phyloP scores from a whole-genome alignment of 2,797 vertebrate genomes.

The Sebastes nivosus region DNA sequence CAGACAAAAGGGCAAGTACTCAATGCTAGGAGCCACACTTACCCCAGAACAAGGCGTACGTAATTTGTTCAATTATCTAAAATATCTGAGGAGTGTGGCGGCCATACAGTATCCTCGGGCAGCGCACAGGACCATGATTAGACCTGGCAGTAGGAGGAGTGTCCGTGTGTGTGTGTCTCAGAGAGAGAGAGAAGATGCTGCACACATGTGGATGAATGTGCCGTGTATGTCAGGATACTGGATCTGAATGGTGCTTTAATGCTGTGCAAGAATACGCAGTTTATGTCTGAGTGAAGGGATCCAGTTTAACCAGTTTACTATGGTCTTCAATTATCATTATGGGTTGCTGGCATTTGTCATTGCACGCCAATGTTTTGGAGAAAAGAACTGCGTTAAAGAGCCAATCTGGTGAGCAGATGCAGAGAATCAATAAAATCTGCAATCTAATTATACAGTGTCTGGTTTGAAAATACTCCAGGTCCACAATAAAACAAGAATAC shows the following conservation, averaged over 20 bases:
- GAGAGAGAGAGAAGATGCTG: background rate
- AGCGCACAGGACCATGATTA: slow-evolving; percentile 53
- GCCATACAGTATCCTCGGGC: slow-evolving; percentile 59
- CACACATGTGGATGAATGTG: slow-evolving; percentile 7
- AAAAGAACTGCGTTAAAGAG: background rate
- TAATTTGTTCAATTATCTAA: slow-evolving; percentile 82
- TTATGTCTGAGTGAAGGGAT: background rate
- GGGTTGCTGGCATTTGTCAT: background rate
- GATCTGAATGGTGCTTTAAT: slow-evolving; percentile 15
- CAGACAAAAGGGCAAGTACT: slow-evolving; percentile 54
- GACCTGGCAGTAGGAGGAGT: slow-evolving; percentile 46
- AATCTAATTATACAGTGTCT: background rate
- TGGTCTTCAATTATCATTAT: background rate
- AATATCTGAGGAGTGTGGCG: slow-evolving; percentile 71
- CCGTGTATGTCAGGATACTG: background rate
- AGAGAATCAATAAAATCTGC: background rate
- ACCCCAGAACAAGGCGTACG: slow-evolving; percentile 53
- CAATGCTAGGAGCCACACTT: slow-evolving; percentile 71
- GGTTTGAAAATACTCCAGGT: background rate
- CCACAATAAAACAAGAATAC: background rate
- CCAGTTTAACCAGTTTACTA: background rate
- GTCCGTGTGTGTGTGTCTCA: slow-evolving; percentile 3
- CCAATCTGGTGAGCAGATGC: background rate
- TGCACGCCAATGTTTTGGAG: background rate
- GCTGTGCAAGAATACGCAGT: background rate